Evolutionary conservation across 1,140 invertebrate species (phyloP), one percentile per base, ranked within the genome.

Genomic region (Bombus turneri): DNA sequence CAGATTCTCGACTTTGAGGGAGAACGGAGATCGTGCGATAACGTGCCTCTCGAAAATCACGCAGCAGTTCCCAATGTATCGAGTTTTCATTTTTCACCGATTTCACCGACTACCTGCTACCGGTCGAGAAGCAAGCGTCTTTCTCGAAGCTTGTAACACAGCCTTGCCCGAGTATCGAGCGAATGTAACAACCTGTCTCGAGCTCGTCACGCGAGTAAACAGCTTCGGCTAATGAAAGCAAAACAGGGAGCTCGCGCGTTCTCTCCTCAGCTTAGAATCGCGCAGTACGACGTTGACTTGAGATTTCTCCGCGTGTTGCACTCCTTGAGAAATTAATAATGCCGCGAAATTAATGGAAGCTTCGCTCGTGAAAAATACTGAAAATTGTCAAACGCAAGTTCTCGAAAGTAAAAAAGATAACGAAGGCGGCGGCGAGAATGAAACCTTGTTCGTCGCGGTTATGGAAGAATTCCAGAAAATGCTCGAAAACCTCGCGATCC

Each of bases 191-290:
- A 80, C 75, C 81, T 76, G 86, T 90, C 88, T 90, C 85, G 81
- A 80, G 83, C 74, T 86, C 85, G 88, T 91, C 80, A 83, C 87
- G 82, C 87, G 80, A 88, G 89, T 87, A 91, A 91, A 91, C 89
- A 91, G 79, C 85, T 79, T 57, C 53, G 62, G 87, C 83, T 91
- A 91, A 91, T 91, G 89, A 91, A 91, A 91, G 85, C 89, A 91
- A 91, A 91, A 91, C 89, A 91, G 75, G 59, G 75, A 83, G 43
- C 64, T 76, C 68, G 74, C 69, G 28, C 28, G 25, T 10, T 13
- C 8, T 9, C n/a, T n/a, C 15, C 31, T 43, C 37, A n/a, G 15
- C 28, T 34, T 68, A 39, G 34, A 69, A 78, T 57, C 62, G 72
- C 59, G 15, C 34, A 22, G 25, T 2, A 2, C 83, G 15, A 53